Evolutionary conservation across 1,140 invertebrate genomes (phyloP), one percentile per base, ranked within the genome.

Genomic region (Cydia pomonella): DNA sequence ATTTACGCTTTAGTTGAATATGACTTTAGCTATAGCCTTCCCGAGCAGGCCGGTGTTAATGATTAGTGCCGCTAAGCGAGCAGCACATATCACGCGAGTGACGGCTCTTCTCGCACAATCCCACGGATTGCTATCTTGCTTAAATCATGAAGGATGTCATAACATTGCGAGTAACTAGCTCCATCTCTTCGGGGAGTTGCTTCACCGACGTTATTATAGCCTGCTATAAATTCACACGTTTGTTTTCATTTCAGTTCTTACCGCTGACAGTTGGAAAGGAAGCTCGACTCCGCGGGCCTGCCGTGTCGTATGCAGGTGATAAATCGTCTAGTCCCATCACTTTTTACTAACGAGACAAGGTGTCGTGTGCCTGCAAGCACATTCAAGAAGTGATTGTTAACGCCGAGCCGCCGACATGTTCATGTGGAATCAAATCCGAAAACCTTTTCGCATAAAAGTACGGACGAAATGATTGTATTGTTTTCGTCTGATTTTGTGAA

Each of bases 341-440:
- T 87, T 92, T 90, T 89, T 87, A 85, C 91, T 92, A 92, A 92
- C 91, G 86, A 92, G 91, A 92, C 91, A 90, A 89, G 84, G 82
- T 88, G 87, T 85, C 85, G 81, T 77, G 81, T 84, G 82, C 73
- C 80, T 84, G 80, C 80, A 83, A 84, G 86, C 79, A 82, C 83
- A 83, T 84, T 80, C 84, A 83, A 83, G 86, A 75, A 80, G 81
- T 76, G 83, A 85, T 85, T 87, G 84, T 87, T 83, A 83, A 75
- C 73, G 79, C 76, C 75, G 74, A 77, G 76, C 76, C 76, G 80
- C 75, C 76, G 74, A 75, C 74, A 74, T 73, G 73, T 74, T 77
- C 77, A 66, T 62, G 10, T 27, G 12, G 44, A 62, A 33, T 47
- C 12, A 16, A 16, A 59, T 18, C 53, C 16, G 38, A 62, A 77